phyloP scores from a whole-genome alignment of 2,797 vertebrate genomes.

The Clangula hyemalis region DNA sequence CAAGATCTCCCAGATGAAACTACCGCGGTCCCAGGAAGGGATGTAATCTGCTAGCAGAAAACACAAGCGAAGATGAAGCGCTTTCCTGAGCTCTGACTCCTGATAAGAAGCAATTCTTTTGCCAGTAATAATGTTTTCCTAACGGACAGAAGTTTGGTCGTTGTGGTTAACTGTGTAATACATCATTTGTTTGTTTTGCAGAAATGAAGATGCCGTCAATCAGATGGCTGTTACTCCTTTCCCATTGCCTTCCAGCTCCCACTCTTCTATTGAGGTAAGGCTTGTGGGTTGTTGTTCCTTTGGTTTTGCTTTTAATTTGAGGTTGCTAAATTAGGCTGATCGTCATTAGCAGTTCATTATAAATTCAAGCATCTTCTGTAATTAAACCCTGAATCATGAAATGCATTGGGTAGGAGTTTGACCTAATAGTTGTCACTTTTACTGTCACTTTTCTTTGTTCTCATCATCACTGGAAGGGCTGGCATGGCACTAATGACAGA shows the following conservation, averaged over 20 bases:
- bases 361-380: not conserved
- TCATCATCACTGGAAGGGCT: not conserved
- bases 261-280: constrained; percentile 82
- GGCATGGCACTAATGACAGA: not conserved
- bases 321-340: constrained; percentile 28
- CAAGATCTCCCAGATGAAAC: not conserved
- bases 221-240: constrained; percentile 92
- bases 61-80: not conserved
- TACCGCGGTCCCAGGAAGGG: not conserved
- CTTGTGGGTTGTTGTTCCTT: not conserved
- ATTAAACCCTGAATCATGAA: constrained; percentile 17
- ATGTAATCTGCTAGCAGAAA: not conserved
- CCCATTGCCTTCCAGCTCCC: constrained; percentile 75
- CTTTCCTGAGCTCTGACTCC: not conserved
- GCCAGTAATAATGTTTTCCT: not conserved
- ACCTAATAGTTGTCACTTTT: not conserved
- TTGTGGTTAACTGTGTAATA: not conserved
- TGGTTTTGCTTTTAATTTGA: not conserved
- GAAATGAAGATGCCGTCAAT: constrained; percentile 89
- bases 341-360: constrained; percentile 8
- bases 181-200: constrained; percentile 56
- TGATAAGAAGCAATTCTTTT: not conserved
- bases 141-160: not conserved
- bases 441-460: not conserved
- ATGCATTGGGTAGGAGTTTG: not conserved